Percentiles rank a stretch among this genome's conserved stretches.
These are phyloP conservation scores for Aplidium turbinatum DNA, from an alignment of 23 tunicate species.

Conservation along the genomic window DNA sequence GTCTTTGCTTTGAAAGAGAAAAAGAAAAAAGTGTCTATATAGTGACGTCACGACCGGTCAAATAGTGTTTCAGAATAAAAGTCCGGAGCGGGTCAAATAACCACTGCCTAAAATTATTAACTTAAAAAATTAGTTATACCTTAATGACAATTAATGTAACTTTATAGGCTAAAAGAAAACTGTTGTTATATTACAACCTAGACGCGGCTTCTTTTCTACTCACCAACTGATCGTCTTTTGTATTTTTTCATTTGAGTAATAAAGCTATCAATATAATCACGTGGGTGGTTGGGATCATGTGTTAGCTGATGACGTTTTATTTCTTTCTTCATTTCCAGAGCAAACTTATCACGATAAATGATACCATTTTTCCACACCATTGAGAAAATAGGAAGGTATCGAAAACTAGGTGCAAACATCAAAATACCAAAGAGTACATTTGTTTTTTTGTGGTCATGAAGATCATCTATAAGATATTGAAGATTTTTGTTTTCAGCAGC, in stretches of 20 bases:
- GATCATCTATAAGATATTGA: conserved; percentile 8
- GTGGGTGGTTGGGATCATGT: conserved; percentile 39
- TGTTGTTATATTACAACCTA: no score
- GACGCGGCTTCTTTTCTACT: no score
- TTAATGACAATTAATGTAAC: no score
- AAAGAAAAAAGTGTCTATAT: no score
- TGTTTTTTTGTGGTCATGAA: conserved; percentile 15
- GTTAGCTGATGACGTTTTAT: conserved; percentile 21
- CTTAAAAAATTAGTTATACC: no score
- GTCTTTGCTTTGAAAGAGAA: no score
- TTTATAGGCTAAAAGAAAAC: no score
- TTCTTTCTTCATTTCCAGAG: conserved; percentile 6
- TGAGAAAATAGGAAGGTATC: conserved; percentile 25
- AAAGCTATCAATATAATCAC: conserved; percentile 46
- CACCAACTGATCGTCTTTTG: no score
- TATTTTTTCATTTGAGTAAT: conserved; percentile 35
- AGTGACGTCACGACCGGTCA: no score
- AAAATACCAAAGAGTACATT: conserved; percentile 15
- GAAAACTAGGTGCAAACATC: conserved; percentile 36
- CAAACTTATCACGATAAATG: not conserved
- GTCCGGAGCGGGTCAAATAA: no score
- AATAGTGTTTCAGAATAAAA: no score
- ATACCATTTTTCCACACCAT: not conserved
- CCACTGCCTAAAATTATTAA: no score
- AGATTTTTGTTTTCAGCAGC: conserved; percentile 31